Evolutionary conservation across 2,797 vertebrate genomes (phyloP).

Genomic region (Helostoma temminkii): DNA sequence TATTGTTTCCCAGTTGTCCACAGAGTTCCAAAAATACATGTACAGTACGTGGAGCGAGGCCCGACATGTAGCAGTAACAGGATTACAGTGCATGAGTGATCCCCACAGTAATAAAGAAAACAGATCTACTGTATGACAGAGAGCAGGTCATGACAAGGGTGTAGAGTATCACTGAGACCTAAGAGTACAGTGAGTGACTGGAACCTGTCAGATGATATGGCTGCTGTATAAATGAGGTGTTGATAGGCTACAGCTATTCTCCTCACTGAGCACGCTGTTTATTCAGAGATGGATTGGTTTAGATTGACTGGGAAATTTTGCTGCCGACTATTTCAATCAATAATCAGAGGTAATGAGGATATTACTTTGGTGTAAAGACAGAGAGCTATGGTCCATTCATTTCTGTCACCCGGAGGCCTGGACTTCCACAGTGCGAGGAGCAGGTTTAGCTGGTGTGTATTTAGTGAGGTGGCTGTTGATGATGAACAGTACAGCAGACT

Average conservation of each 20-base stretch:
- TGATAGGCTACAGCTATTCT: slow-evolving; percentile 54
- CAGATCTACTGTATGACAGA: slow-evolving; percentile 28
- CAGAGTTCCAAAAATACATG: slow-evolving; percentile 46
- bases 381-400: slow-evolving; percentile 40
- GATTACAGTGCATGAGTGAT: slow-evolving; percentile 35
- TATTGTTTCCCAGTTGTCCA: slow-evolving; percentile 21
- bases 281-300: slow-evolving; percentile 16
- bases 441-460: slow-evolving; percentile 56
- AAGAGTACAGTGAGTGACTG: slow-evolving; percentile 37
- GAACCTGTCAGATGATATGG: slow-evolving; percentile 54
- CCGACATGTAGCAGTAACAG: slow-evolving; percentile 25
- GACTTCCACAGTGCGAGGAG: slow-evolving; percentile 36
- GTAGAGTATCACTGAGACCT: slow-evolving; percentile 46
- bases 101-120: slow-evolving; percentile 15
- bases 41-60: neutral
- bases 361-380: slow-evolving; percentile 2
- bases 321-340: slow-evolving; percentile 33
- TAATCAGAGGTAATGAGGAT: slow-evolving; percentile 40
- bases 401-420: slow-evolving; percentile 38
- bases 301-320: slow-evolving; percentile 33
- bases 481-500: slow-evolving; percentile 73
- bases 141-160: slow-evolving; percentile 41
- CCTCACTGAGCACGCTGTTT: slow-evolving; percentile 21
- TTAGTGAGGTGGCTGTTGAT: slow-evolving; percentile 82
- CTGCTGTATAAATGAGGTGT: slow-evolving; percentile 57